Evolutionary conservation across 1,140 invertebrate genomes (phyloP).

Genomic region (Megalonaias nervosa): DNA sequence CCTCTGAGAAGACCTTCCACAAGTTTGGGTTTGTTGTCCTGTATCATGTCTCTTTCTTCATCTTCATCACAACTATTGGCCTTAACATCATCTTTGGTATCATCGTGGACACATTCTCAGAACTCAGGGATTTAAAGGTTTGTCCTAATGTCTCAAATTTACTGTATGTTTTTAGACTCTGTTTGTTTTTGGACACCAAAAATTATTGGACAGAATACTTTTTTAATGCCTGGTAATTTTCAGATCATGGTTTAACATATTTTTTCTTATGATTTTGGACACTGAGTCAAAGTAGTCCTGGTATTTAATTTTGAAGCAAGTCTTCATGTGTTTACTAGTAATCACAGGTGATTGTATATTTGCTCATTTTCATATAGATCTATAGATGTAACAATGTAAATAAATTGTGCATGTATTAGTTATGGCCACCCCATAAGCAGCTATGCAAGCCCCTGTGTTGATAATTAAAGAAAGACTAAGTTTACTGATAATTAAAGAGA

Average conservation of each 20-base stretch:
- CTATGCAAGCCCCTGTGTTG: too few species aligned
- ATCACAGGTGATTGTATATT: too few species aligned
- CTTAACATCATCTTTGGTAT: conserved; percentile 73
- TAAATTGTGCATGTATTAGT: too few species aligned
- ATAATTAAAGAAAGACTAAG: too few species aligned
- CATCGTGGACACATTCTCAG: conserved; percentile 72
- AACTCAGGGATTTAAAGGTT: conserved; percentile 70
- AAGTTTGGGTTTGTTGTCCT: conserved; percentile 65
- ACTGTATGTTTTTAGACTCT: neutral
- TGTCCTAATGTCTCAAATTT: neutral
- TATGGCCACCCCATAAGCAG: too few species aligned
- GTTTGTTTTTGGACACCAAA: neutral
- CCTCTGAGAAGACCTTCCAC: conserved; percentile 57
- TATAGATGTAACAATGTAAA: too few species aligned
- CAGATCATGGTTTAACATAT: neutral
- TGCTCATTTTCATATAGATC: too few species aligned
- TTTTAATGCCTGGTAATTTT: neutral
- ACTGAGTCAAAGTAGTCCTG: too few species aligned
- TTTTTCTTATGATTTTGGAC: neutral
- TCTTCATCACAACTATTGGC: conserved; percentile 71
- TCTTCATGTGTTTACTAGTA: too few species aligned
- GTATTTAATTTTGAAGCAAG: too few species aligned
- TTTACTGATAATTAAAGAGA: too few species aligned
- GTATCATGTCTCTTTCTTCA: conserved; percentile 71
- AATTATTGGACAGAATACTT: neutral